These are phyloP conservation scores for Tetranychus piercei DNA, from an alignment of 2,888 invertebrate genomes.

Conservation along the genomic window DNA sequence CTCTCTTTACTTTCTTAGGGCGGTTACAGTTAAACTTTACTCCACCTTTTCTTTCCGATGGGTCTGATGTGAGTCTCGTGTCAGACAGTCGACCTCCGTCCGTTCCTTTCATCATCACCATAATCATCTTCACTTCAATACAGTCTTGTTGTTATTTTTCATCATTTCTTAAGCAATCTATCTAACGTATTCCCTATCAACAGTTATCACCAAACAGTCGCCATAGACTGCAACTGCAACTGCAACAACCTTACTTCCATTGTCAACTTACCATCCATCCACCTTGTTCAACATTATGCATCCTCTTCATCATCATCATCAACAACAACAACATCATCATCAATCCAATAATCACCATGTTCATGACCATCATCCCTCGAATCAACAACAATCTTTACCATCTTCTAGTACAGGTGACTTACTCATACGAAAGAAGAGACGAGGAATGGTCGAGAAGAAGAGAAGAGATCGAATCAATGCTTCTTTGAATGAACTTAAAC, in stretches of 20 bases:
- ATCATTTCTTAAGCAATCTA: too few relatives aligned
- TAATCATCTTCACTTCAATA: neutral
- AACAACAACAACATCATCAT: neutral
- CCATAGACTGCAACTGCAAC: too few relatives aligned
- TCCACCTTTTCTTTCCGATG: neutral
- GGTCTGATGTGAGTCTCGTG: neutral
- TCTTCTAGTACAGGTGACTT: neutral
- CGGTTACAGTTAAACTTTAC: neutral
- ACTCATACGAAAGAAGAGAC: neutral
- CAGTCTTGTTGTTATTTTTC: too few relatives aligned
- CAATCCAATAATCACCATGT: neutral
- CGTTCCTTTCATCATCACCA: neutral
- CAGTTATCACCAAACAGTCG: too few relatives aligned
- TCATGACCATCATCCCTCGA: neutral
- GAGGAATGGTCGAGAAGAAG: constrained; percentile 73
- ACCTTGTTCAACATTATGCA: neutral
- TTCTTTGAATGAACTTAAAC: constrained; percentile 70
- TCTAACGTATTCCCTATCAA: neutral
- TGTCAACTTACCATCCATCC: too few relatives aligned
- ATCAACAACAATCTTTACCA: neutral
- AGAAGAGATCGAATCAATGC: constrained; percentile 87
- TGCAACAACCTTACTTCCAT: too few relatives aligned
- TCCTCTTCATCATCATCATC: neutral
- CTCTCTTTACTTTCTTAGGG: neutral
- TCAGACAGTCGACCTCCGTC: neutral